Percentiles rank a stretch among this genome's conserved stretches.
These are phyloP conservation scores for Yponomeuta plumbellus DNA, from an alignment of 2,888 invertebrate genomes.

Conservation along the genomic window DNA sequence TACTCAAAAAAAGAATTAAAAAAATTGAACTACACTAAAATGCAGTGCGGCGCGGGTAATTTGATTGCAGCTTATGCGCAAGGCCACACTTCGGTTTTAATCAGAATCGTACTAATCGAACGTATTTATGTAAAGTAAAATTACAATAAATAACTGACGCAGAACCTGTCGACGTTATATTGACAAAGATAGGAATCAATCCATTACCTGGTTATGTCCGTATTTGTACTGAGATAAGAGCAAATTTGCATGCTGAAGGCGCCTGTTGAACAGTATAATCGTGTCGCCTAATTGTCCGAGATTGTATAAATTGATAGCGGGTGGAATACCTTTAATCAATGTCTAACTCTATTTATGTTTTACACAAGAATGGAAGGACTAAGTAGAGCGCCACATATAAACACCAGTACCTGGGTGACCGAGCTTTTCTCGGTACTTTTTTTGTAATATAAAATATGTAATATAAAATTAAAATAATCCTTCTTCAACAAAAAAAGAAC, in stretches of 20 bases:
- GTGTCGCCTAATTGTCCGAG: constrained; percentile 54
- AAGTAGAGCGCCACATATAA: neutral
- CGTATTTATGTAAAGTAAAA: neutral
- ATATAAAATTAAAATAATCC: too few species aligned
- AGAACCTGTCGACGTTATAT: neutral
- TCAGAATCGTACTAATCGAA: too few species aligned
- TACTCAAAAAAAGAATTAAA: too few species aligned
- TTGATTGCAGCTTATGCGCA: too few species aligned
- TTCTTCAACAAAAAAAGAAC: too few species aligned
- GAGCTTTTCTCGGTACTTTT: too few species aligned
- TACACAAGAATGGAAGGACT: neutral
- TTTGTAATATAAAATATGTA: too few species aligned
- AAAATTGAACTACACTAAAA: too few species aligned
- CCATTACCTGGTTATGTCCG: neutral
- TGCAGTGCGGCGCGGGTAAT: too few species aligned
- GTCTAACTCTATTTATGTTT: neutral
- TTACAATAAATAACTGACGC: neutral
- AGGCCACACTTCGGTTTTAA: too few species aligned
- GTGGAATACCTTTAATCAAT: constrained; percentile 2
- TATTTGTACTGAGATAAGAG: neutral
- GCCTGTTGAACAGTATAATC: constrained; percentile 38
- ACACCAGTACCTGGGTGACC: too few species aligned
- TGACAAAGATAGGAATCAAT: neutral
- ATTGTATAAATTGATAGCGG: constrained; percentile 20
- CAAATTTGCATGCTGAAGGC: constrained; percentile 35